Evolutionary conservation across 1,140 invertebrate species (phyloP), one percentile per base, ranked within the genome.

Genomic region (Lepidotrigona ventralis): DNA sequence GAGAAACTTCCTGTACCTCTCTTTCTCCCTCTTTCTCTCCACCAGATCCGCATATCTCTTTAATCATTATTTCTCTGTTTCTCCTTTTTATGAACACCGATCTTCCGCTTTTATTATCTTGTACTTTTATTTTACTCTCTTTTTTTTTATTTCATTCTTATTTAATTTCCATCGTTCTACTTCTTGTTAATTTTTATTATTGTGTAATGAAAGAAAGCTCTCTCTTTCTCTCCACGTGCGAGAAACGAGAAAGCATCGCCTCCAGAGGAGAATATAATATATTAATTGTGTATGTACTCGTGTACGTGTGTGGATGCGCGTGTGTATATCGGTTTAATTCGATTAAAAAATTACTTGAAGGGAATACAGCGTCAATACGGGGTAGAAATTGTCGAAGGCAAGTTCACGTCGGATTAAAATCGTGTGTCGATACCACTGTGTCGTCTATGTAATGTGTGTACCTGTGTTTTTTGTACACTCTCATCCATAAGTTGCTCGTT

Each of bases 311-410:
- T 75, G 9, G 58, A 14, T 46, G 33, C 9, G 11, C 17, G 21
- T 33, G 29, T 79, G 21, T 69, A 19, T 56, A n/a, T n/a, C 33
- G 26, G 54, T 60, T 46, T 64, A 56, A 8, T 26, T 75, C 72
- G n/a, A 76, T 77, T 77, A 77, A 60, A 82, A 82, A 82, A 82
- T 77, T 69, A 63, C 53, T 76, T 72, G 33, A 58, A 76, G 80
- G 80, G 68, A 68, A 68, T 46, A 23, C n/a, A 77, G 54, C 64
- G 29, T 77, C 64, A 54, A 82, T 29, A 33, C 73, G 23, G 80
- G 21, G 21, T 46, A 56, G 53, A 68, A 77, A 77, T 64, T n/a
- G 39, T 51, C 54, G 29, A 66, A 53, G 64, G 58, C 46, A 70
- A 81, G 39, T 81, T 54, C 54, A 11, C 14, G 56, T n/a, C 60